Conservation (phyloP, 64 coral and sea anemone genomes). For the Catalaphyllia jardinei region DNA sequence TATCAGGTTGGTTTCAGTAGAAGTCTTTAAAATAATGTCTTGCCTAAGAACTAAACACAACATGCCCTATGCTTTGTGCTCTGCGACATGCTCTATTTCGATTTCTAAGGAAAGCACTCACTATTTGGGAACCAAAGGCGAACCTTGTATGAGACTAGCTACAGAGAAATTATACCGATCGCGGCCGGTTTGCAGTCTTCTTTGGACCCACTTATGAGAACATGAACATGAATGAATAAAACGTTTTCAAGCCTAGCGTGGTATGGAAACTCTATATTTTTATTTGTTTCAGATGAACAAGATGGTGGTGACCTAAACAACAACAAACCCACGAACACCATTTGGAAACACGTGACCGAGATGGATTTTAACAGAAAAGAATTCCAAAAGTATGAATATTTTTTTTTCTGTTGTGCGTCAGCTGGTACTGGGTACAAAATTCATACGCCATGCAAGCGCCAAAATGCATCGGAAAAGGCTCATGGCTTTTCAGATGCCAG, state of each 20-base stretch:
- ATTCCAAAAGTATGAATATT: slow-evolving; percentile 85
- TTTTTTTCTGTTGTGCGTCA: too few species aligned
- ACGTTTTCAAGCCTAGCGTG: not conserved
- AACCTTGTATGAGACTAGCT: too few species aligned
- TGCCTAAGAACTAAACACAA: too few species aligned
- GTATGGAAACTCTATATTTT: not conserved
- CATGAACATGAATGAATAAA: not conserved
- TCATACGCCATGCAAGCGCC: too few species aligned
- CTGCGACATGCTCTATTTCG: too few species aligned
- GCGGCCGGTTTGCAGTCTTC: not conserved
- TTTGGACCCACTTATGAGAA: not conserved
- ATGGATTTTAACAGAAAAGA: slow-evolving; percentile 82
- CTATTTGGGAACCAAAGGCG: too few species aligned
- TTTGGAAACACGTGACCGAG: slow-evolving; percentile 92
- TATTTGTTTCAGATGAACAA: slow-evolving; percentile 52
- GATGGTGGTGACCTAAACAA: slow-evolving; percentile 57
- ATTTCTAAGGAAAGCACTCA: too few species aligned
- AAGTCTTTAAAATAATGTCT: not conserved
- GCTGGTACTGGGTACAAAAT: too few species aligned
- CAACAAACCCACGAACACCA: slow-evolving; percentile 19
- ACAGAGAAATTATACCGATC: too few species aligned
- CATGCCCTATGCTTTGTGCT: too few species aligned
- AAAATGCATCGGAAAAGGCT: too few species aligned
- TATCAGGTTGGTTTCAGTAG: slow-evolving; percentile 31
- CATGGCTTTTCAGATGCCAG: too few species aligned